phyloP scores from a whole-genome alignment of 2,113 vertebrate species.

The Tupaia tana region DNA sequence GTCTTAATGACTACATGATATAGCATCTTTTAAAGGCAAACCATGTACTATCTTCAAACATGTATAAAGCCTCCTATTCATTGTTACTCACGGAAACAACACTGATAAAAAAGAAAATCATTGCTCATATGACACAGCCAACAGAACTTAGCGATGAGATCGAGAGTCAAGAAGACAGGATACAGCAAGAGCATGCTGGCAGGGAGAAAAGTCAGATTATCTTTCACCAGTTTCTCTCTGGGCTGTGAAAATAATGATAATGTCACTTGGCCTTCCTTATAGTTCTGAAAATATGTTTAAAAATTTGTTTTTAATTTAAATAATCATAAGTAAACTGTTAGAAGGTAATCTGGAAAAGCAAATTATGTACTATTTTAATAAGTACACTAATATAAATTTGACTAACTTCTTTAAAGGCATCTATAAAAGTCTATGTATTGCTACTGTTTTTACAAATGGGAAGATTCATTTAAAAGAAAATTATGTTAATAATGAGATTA shows the following conservation, averaged over 20 bases:
- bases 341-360: not conserved
- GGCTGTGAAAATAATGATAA: not conserved
- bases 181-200: too few relatives aligned
- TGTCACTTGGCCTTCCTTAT: not conserved
- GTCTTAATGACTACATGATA: not conserved
- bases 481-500: not conserved
- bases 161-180: not conserved
- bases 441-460: not conserved
- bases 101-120: not conserved
- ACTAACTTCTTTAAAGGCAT: not conserved
- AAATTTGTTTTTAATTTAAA: not conserved
- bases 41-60: not conserved
- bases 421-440: not conserved
- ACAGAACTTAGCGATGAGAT: not conserved
- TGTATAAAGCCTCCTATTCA: not conserved
- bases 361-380: not conserved
- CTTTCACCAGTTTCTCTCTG: not conserved
- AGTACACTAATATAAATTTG: not conserved
- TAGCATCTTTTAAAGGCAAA: not conserved
- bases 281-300: slow-evolving; percentile 6
- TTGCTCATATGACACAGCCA: not conserved
- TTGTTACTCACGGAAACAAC: not conserved
- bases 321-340: not conserved
- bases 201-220: not conserved
- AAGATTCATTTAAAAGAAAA: not conserved